Percentiles rank a stretch among this genome's conserved stretches.
Evolutionary conservation across 2,888 invertebrate genomes (phyloP).

Genomic region (Drosophila incognita): DNA sequence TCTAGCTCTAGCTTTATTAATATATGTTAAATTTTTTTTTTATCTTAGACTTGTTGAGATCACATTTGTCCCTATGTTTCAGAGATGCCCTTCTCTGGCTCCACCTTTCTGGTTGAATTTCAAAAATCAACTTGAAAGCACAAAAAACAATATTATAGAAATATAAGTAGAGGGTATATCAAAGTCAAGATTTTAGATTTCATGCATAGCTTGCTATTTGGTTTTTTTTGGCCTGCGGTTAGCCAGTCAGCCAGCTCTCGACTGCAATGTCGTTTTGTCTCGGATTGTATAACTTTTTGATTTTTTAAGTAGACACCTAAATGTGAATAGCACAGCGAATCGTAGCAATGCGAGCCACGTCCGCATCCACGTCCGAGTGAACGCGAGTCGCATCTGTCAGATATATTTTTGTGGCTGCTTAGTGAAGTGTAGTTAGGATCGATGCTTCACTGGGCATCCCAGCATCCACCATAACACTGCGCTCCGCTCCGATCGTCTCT

Average conservation of each 20-base stretch:
- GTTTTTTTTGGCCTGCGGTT: conserved; percentile 66
- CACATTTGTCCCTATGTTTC: not conserved
- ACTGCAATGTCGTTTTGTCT: conserved; percentile 62
- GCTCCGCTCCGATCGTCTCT: conserved; percentile 11
- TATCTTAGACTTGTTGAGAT: not conserved
- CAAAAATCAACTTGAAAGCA: not conserved
- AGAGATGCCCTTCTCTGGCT: not conserved
- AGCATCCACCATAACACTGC: not conserved
- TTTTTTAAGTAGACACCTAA: conserved; percentile 80
- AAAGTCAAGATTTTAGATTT: not conserved
- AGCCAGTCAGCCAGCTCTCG: conserved; percentile 29
- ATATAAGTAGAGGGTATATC: conserved; percentile 21
- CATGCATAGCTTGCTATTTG: conserved; percentile 24
- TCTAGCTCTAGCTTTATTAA: not conserved
- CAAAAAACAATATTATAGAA: not conserved
- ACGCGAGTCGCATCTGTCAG: conserved; percentile 78
- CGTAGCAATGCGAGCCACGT: conserved; percentile 69
- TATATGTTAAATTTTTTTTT: not conserved
- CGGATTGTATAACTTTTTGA: conserved; percentile 77
- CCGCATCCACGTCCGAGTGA: conserved; percentile 51
- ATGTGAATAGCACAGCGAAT: conserved; percentile 80
- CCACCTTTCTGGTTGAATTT: not conserved
- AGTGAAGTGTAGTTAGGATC: conserved; percentile 79
- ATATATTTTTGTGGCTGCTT: conserved; percentile 78
- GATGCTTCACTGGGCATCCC: conserved; percentile 58